Conservation (phyloP, 1,140 invertebrate species). For the Drosophila albomicans region DNA sequence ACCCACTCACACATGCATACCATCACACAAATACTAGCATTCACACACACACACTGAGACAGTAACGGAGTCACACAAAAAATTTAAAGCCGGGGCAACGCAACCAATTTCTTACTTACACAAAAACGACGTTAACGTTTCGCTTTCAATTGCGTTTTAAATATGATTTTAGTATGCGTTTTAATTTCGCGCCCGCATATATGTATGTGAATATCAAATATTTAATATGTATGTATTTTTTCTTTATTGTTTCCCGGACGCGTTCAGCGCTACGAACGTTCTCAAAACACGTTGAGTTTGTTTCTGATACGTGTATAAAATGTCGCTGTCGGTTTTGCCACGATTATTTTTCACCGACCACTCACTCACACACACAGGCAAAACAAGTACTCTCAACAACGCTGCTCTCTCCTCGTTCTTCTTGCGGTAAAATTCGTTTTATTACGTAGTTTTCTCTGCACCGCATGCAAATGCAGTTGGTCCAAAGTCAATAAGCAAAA, state of each 20-base stretch:
- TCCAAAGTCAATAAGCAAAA: constrained; percentile 10
- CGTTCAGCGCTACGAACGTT: constrained; percentile 54
- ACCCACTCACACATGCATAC: constrained; percentile 35
- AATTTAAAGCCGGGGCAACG: constrained; percentile 33
- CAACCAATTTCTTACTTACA: constrained; percentile 63
- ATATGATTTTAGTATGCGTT: constrained; percentile 25
- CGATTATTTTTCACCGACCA: constrained; percentile 65
- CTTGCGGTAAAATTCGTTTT: constrained; percentile 36
- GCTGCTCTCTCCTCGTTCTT: constrained; percentile 24
- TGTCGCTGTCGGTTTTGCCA: constrained; percentile 63
- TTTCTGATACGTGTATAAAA: constrained; percentile 62
- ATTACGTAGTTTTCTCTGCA: constrained; percentile 26
- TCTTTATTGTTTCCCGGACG: constrained; percentile 18
- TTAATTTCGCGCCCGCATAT: constrained; percentile 65
- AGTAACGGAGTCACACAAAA: constrained; percentile 3
- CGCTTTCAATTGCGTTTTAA: constrained; percentile 62
- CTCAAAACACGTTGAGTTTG: constrained; percentile 70
- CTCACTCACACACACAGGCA: constrained; percentile 26
- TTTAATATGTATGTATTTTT: constrained; percentile 20
- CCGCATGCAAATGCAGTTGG: constrained; percentile 24
- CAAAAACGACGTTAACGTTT: constrained; percentile 42
- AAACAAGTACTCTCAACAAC: constrained; percentile 2
- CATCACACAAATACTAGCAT: constrained; percentile 23
- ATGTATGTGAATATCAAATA: constrained; percentile 14
- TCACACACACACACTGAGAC: constrained; percentile 28